A percentile compares a stretch with the other conserved stretches of the same genome.
Conservation (phyloP, 2,888 invertebrate genomes). For the Lordiphosa fenestrarum region DNA sequence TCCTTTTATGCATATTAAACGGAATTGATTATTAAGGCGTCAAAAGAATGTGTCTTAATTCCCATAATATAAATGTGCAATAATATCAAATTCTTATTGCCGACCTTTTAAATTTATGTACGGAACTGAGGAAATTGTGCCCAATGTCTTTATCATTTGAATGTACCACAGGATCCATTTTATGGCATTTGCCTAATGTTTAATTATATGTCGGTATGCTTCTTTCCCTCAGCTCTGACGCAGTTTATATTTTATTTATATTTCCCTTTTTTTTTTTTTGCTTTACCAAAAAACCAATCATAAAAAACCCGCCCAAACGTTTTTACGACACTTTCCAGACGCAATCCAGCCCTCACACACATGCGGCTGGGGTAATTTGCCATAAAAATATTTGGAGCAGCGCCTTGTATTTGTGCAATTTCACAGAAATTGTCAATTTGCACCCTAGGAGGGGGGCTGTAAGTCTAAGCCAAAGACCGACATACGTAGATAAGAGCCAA, state of each 20-base stretch:
- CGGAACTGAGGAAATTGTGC: conserved; percentile 1
- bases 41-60: too few relatives aligned
- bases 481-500: conserved; percentile 25
- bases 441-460: conserved; percentile 51
- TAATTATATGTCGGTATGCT: conserved; percentile 60
- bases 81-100: too few relatives aligned
- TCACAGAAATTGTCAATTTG: conserved; percentile 72
- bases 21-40: too few relatives aligned
- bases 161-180: conserved; percentile 24
- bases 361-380: conserved; percentile 69
- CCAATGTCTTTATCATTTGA: conserved; percentile 5
- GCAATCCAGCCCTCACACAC: conserved; percentile 19
- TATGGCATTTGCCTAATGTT: conserved; percentile 58
- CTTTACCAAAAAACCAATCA: conserved; percentile 66
- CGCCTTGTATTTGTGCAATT: conserved; percentile 69
- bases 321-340: conserved; percentile 52
- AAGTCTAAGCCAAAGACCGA: conserved; percentile 57
- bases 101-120: too few relatives aligned
- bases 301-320: conserved; percentile 57
- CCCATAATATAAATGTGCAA: too few relatives aligned
- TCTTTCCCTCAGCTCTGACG: conserved; percentile 44
- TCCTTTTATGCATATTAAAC: conserved; percentile 1
- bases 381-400: conserved; percentile 67
- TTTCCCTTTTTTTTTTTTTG: conserved; percentile 52
- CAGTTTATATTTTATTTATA: conserved; percentile 73